Evolutionary conservation across 2,113 vertebrate genomes (phyloP), one percentile per base, ranked within the genome.

Genomic region (Nyctibius bracteatus): DNA sequence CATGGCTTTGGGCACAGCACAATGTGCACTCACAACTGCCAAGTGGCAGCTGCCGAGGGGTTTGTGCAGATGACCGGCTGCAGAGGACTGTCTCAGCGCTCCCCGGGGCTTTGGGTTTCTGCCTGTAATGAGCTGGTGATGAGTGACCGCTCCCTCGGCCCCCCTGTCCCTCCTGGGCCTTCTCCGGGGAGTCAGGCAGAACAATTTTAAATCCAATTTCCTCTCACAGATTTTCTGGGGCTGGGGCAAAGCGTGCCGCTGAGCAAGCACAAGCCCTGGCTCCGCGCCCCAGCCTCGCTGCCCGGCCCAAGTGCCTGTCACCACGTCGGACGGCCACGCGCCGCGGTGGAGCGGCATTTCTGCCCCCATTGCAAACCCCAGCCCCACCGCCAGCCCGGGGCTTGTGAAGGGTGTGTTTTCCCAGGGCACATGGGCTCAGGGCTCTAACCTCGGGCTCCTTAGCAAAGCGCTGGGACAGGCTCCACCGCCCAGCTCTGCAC

Each of bases 251-350:
- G 62, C 3, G 0, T 5, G 1, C 23, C 61, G 81, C 52, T 78
- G 92, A 87, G 72, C 47, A 35, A 89, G 77, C 54, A 84, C 73
- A 8, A 80, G 31, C 4, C 49, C 55, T 10, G 28, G 27, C 75
- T 80, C 75, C 4, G 0, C 1, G 0, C 33, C 43, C 15, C 66
- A 31, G 55, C 74, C 65, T 25, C 6, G 1, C 28, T 0, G 0
- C 66, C 23, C 1, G 0, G 22, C 16, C 63, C 72, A 7, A 23
- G 68, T 0, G 15, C 44, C 91, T 75, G 79, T 63, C 82, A 51
- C 46, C 66, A 18, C 41, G 2, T 1, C 6, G 52, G 44, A 58
- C 0, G 0, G 39, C 20, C 83, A 46, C 0, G 0, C 6, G 2
- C 30, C 15, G 57, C 0, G 0, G 12, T 6, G 10, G 8, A 10